Conservation (phyloP, 2,888 invertebrate genomes). For the Bombyx huttoni region DNA sequence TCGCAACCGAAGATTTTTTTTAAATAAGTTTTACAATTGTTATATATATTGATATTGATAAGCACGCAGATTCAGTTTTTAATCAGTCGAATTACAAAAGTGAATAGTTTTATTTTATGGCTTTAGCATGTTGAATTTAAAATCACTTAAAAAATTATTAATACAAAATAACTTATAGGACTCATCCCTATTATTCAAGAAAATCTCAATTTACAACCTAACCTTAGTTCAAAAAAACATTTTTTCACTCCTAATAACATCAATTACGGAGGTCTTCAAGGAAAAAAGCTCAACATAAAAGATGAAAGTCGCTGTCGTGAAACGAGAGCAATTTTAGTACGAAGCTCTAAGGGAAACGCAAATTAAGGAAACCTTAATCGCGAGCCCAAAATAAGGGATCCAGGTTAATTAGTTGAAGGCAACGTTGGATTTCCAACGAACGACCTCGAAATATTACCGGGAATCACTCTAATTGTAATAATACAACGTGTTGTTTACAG, state of each 20-base stretch:
- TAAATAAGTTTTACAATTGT: no score
- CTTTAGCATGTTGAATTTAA: no score
- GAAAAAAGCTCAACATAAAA: not conserved
- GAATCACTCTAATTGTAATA: not conserved
- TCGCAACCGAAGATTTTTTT: no score
- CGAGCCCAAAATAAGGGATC: slow-evolving; percentile 8
- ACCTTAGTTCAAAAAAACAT: not conserved
- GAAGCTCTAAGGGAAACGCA: slow-evolving; percentile 2
- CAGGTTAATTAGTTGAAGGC: slow-evolving; percentile 3
- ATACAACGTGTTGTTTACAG: not conserved
- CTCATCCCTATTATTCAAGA: not conserved
- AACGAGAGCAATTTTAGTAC: not conserved
- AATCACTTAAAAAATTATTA: not conserved
- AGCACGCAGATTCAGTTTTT: no score
- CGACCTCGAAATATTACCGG: not conserved
- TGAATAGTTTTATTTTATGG: no score
- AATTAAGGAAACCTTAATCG: slow-evolving; percentile 14
- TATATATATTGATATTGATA: no score
- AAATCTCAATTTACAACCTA: not conserved
- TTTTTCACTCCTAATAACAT: not conserved
- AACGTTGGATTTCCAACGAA: not conserved
- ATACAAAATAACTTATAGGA: no score
- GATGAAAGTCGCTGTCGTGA: not conserved
- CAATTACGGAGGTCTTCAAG: not conserved
- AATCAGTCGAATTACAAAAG: no score